Percentiles rank a stretch among this genome's conserved stretches.
Conservation (phyloP, 2,113 vertebrate species). For the Turdus rufiventris region DNA sequence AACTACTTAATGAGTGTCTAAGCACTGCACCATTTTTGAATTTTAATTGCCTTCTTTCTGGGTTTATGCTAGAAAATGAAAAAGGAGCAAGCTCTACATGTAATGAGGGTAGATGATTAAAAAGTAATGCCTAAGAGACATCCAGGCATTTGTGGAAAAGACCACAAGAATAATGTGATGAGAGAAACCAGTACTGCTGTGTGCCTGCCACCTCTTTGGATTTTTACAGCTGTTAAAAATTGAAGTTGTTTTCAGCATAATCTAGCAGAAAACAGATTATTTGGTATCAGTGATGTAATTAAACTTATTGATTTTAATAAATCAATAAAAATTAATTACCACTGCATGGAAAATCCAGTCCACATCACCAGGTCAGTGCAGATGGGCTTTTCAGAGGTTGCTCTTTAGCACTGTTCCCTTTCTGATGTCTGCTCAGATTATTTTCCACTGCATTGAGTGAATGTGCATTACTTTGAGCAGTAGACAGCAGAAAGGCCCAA, state of each 20-base stretch:
- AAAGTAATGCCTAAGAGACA: conserved; percentile 23
- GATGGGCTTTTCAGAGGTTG: neutral
- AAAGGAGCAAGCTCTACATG: neutral
- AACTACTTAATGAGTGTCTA: conserved; percentile 60
- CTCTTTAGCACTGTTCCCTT: neutral
- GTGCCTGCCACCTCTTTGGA: neutral
- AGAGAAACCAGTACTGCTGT: neutral
- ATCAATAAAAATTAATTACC: neutral
- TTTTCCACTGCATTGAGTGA: neutral
- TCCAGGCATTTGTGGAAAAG: neutral
- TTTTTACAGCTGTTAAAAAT: neutral
- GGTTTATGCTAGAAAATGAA: conserved; percentile 21
- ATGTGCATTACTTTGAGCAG: neutral
- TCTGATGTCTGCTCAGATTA: neutral
- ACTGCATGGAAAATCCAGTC: neutral
- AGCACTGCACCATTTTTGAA: conserved; percentile 39
- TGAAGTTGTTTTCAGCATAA: neutral
- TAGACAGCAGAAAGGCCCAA: neutral
- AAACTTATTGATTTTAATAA: neutral
- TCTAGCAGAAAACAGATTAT: neutral
- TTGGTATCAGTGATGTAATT: neutral
- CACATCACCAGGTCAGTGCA: neutral
- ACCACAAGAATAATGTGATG: neutral
- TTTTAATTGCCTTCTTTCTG: conserved; percentile 58
- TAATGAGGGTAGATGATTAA: conserved; percentile 35